These are phyloP conservation scores for Tetraneura akinire DNA, from an alignment of 1,140 invertebrate species.

Conservation along the genomic window DNA sequence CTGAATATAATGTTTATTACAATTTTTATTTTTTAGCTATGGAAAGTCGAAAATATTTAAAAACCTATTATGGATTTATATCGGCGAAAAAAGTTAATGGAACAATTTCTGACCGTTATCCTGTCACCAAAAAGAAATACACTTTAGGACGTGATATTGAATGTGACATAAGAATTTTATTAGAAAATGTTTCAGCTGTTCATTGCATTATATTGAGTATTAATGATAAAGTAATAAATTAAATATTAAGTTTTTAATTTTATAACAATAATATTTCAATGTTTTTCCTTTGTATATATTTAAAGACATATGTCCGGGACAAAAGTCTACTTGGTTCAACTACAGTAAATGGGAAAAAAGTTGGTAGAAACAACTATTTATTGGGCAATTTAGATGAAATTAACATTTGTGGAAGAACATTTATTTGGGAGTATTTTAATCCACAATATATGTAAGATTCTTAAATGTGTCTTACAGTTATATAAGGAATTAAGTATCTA, in stretches of 20 bases:
- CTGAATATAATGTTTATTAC: too few species aligned
- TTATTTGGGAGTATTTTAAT: conserved; percentile 16
- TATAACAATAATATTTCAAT: not conserved
- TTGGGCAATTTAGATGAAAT: conserved; percentile 31
- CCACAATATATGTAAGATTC: not conserved
- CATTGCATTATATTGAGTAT: conserved; percentile 15
- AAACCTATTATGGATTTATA: conserved; percentile 39
- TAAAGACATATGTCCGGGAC: conserved; percentile 38
- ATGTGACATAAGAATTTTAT: conserved; percentile 25
- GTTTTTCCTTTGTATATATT: not conserved
- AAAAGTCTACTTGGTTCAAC: conserved; percentile 32
- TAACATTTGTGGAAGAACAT: conserved; percentile 32
- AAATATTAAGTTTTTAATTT: not conserved
- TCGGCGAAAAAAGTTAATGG: not conserved
- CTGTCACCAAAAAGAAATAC: conserved; percentile 12
- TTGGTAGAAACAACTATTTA: conserved; percentile 37
- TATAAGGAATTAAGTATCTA: too few species aligned
- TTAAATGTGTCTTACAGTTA: too few species aligned
- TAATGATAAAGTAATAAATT: conserved; percentile 13
- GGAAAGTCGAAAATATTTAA: not conserved
- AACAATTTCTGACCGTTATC: not conserved
- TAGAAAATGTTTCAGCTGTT: conserved; percentile 19
- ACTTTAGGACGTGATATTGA: not conserved
- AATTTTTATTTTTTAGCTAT: conserved; percentile 17
- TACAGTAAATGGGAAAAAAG: conserved; percentile 39